Conservation (phyloP, 2,113 vertebrate species). For the Cynocephalus volans region DNA sequence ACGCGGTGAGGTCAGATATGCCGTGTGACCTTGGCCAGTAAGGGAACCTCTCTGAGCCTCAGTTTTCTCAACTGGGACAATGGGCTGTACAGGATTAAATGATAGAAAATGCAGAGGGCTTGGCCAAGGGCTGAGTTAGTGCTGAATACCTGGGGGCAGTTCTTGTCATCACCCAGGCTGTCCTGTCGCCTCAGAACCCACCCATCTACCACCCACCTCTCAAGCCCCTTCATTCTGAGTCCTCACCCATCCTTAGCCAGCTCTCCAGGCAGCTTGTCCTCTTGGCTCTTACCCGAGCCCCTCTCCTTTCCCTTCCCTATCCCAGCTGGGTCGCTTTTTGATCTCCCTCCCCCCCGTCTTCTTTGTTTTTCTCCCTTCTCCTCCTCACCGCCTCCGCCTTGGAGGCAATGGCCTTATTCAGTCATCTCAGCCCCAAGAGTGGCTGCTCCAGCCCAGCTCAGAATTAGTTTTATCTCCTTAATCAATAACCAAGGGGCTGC, state of each 20-base stretch:
- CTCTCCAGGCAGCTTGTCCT: neutral
- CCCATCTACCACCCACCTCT: neutral
- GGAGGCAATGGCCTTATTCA: neutral
- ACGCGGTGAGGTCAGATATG: conserved; percentile 8
- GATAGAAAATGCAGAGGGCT: neutral
- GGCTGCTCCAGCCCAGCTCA: conserved; percentile 32
- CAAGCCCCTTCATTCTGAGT: neutral
- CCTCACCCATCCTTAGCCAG: neutral
- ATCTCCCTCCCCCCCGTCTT: neutral
- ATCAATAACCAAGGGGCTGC: conserved; percentile 71
- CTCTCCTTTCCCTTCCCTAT: neutral
- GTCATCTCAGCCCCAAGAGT: conserved; percentile 35
- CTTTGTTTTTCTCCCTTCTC: conserved; percentile 9
- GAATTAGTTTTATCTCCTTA: conserved; percentile 70
- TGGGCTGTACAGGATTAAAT: neutral
- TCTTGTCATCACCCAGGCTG: neutral
- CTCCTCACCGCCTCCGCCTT: neutral
- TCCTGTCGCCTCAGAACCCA: neutral
- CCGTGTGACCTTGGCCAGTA: neutral
- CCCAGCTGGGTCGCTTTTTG: neutral
- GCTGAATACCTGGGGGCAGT: neutral
- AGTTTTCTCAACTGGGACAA: conserved; percentile 19
- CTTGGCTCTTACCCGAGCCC: neutral
- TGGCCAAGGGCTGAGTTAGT: neutral
- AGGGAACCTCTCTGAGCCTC: neutral